Evolutionary conservation across 1,140 invertebrate genomes (phyloP), one percentile per base, ranked within the genome.

Genomic region (Diabrotica virgifera): DNA sequence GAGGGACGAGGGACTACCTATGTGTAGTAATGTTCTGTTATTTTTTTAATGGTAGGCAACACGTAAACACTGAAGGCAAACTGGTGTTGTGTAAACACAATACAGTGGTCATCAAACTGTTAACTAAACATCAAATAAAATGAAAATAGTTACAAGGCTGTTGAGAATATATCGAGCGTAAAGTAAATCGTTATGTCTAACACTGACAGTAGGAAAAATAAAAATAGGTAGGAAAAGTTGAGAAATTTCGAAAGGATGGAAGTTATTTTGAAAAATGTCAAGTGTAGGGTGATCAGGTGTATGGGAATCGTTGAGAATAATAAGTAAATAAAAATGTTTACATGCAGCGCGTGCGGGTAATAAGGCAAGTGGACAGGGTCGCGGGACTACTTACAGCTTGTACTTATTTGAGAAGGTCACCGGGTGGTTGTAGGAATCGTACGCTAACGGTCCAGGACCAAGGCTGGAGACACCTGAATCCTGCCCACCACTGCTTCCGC

Each of bases 351-450:
- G 63, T 70, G 63, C 65, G 61, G 62, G 52, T 36, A 51, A 62
- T 55, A 70, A 52, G 62, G 54, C 46, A 65, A 59, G 40, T 37
- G 61, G 24, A 64, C 57, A 53, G 57, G 57, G 63, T 59, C 52
- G 55, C 54, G 53, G 62, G 37, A 12, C 52, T 75, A 79, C 77
- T 79, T 72, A 79, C 78, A 80, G 64, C 70, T 77, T 79, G 67
- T 76, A 80, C 71, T 79, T 78, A 67, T 79, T 78, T 50, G 73
- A 70, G 65, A 76, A 76, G 70, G 70, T 72, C 46, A 77, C 69
- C 37, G 77, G 77, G 61, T 79, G 77, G 69, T 71, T 74, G 64
- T 76, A 78, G 46, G 73, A 73, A 14, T 77, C 75, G 65, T 79
- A 78, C 68, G 78, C 52, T 61, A 77, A 69, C 62, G 77, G 66